A percentile compares a stretch with the other conserved stretches of the same genome.
phyloP scores from a whole-genome alignment of 1,140 invertebrate species.

The Pseudomyrmex sp. region DNA sequence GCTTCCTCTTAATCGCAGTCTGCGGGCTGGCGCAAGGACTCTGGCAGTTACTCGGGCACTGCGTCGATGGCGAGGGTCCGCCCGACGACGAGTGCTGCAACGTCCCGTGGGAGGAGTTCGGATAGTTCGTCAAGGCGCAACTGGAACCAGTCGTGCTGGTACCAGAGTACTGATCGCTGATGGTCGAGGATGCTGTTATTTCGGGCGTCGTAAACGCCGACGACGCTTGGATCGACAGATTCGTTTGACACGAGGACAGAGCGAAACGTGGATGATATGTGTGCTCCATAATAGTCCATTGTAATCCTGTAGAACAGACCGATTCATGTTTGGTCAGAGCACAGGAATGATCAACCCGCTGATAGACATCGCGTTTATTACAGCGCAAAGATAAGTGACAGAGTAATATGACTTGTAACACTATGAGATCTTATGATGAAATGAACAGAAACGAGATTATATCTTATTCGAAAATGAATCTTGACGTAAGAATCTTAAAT shows the following conservation, averaged over 20 bases:
- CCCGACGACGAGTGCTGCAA: slow-evolving; percentile 71
- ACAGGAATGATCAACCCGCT: slow-evolving; percentile 70
- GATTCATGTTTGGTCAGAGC: slow-evolving; percentile 78
- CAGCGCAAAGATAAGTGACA: slow-evolving; percentile 37
- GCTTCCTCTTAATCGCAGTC: slow-evolving; percentile 85
- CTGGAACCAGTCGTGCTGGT: slow-evolving; percentile 77
- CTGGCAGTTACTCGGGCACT: slow-evolving; percentile 81
- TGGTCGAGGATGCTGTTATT: slow-evolving; percentile 80
- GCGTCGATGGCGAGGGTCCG: slow-evolving; percentile 76
- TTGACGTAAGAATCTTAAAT: background rate
- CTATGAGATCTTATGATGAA: too few species aligned
- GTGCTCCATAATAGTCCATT: slow-evolving; percentile 90
- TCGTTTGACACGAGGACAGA: slow-evolving; percentile 87
- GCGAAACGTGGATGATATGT: slow-evolving; percentile 88
- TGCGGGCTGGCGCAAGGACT: slow-evolving; percentile 83
- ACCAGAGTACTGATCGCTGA: slow-evolving; percentile 80
- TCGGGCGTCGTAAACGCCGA: slow-evolving; percentile 83
- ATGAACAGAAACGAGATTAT: too few species aligned
- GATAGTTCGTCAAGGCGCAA: slow-evolving; percentile 80
- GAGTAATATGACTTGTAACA: background rate
- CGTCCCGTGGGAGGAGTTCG: slow-evolving; percentile 77
- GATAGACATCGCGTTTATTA: slow-evolving; percentile 25
- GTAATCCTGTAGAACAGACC: slow-evolving; percentile 88
- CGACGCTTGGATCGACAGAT: slow-evolving; percentile 84
- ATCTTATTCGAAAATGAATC: too few species aligned